Base-by-base conservation (phyloP, 2,113 vertebrate species). In the Cyanoliseus patagonus region DNA sequence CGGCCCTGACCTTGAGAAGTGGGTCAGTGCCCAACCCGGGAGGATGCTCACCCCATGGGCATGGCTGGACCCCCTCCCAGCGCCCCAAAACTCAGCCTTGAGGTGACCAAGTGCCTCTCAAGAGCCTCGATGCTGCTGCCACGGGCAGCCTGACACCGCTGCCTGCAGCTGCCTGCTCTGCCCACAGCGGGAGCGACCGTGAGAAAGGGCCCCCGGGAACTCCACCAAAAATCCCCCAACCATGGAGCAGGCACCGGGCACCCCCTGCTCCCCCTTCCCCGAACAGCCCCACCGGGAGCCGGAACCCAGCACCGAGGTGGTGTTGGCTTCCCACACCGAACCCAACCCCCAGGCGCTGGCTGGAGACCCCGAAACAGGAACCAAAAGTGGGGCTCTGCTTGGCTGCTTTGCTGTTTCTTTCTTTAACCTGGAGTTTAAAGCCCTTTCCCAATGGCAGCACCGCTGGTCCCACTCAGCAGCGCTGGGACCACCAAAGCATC, bases 1-100 rank as follows among this genome's bases (percentile, higher is more conserved):
- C 44, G 11, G 74, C 93, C 63, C 3, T 86, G 91, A 96, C 96
- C 94, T 96, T 94, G 95, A 95, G 73, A 95, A 94, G 57, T 84
- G 88, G 91, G 87, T 66, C 88, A 41, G 63, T 49, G 88, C 94
- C 92, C 11, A 6, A 5, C 63, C 35, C 1, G 0, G 55, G 64
- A 30, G 68, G 93, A 47, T 47, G 87, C 77, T 93, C 5, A 0
- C 24, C 57, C 33, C 39, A 2, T 0, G 5, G 35, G 47, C 15
- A 5, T 6, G 42, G 6, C 42, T 10, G 4, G 47, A 7, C 33
- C 30, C 53, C 55, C 51, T 44, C 68, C 57, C 7, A 7, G 17
- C n/a, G 27, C 84, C 88, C 64, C 44, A 62, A 61, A 89, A 39
- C 17, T 39, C 41, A 24, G 37, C 37, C n/a, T 69, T 16, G 62